Evolutionary conservation across 1,140 invertebrate genomes (phyloP).

Genomic region (Argopecten irradians): DNA sequence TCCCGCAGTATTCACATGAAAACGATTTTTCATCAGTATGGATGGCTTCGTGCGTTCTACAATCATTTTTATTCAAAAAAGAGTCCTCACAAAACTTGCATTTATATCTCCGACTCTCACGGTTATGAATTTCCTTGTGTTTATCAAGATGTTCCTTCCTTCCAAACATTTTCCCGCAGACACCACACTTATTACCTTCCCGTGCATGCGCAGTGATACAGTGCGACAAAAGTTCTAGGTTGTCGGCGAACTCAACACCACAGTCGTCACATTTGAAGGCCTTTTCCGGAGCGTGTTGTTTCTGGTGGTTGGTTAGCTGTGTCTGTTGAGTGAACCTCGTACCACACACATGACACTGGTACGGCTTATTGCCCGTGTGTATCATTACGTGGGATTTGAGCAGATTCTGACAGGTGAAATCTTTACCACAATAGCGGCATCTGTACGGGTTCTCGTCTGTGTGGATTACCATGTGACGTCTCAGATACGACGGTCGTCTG

Average conservation of each 20-base stretch:
- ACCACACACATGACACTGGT: neutral
- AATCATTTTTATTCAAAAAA: neutral
- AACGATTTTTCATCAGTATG: slow-evolving; percentile 56
- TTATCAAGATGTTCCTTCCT: neutral
- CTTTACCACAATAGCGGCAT: neutral
- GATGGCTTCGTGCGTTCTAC: slow-evolving; percentile 28
- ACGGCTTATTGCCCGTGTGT: slow-evolving; percentile 28
- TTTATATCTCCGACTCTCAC: neutral
- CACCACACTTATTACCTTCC: neutral
- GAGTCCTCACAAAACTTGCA: neutral
- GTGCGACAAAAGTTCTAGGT: neutral
- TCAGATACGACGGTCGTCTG: neutral
- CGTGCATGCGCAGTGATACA: neutral
- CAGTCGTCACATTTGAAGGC: neutral
- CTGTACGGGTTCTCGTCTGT: neutral
- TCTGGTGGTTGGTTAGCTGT: neutral
- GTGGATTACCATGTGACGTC: neutral
- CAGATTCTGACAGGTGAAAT: neutral
- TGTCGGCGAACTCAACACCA: neutral
- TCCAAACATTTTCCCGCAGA: neutral
- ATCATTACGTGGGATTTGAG: neutral
- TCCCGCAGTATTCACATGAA: slow-evolving; percentile 51
- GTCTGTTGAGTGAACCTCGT: neutral
- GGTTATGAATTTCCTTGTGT: neutral
- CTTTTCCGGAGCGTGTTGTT: neutral